phyloP scores from a whole-genome alignment of 2,797 vertebrate species.

The Arctocebus calabarensis region DNA sequence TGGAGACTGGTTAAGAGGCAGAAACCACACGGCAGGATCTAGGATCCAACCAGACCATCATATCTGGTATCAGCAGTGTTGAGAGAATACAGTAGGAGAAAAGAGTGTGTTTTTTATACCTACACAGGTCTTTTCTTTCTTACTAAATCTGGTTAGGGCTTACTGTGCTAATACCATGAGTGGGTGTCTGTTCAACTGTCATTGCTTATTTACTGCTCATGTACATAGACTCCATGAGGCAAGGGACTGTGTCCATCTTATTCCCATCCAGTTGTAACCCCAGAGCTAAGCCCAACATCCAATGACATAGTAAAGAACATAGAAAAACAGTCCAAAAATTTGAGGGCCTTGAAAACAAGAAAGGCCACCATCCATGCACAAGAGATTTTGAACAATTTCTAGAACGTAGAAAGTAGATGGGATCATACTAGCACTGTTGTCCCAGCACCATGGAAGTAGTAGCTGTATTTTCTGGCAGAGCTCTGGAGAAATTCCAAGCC shows the following conservation, averaged over 20 bases:
- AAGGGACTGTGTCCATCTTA: background rate
- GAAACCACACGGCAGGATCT: no score
- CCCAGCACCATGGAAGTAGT: background rate
- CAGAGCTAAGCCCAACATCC: background rate
- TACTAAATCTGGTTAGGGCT: background rate
- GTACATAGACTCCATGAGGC: background rate
- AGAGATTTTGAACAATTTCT: background rate
- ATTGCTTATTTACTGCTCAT: background rate
- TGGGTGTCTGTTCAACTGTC: background rate
- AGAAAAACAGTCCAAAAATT: background rate
- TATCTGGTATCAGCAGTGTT: background rate
- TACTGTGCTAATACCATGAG: background rate
- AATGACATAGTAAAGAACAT: background rate
- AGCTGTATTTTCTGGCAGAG: background rate
- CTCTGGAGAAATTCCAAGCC: background rate
- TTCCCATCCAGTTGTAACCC: background rate
- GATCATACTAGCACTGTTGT: background rate
- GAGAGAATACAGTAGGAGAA: background rate
- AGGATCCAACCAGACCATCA: no score
- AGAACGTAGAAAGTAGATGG: background rate
- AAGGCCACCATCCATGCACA: background rate
- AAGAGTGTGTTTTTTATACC: background rate
- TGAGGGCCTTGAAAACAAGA: background rate
- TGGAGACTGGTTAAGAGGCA: background rate
- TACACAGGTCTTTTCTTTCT: background rate